These are phyloP conservation scores for Yponomeuta malinellus DNA, from an alignment of 2,888 invertebrate species.

Conservation along the genomic window DNA sequence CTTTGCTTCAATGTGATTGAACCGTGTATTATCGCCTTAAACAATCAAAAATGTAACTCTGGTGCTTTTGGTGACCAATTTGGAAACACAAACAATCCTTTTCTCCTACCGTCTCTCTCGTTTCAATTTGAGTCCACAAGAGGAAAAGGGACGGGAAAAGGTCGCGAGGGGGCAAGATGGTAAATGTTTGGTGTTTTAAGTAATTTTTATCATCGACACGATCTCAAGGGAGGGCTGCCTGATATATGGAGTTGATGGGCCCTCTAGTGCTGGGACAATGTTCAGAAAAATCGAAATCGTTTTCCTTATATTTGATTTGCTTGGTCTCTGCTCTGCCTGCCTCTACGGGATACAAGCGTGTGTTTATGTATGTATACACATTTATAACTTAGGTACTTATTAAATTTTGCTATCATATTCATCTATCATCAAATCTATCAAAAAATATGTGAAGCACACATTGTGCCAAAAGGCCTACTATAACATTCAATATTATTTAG, in stretches of 20 bases:
- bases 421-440: too few species aligned
- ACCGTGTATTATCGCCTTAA: slow-evolving; percentile 10
- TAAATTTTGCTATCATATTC: too few species aligned
- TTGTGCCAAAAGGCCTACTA: too few species aligned
- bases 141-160: slow-evolving; percentile 40
- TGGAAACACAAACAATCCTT: slow-evolving; percentile 23
- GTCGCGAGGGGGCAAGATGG: slow-evolving; percentile 53
- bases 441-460: too few species aligned
- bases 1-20: too few species aligned
- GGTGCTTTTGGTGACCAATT: neutral
- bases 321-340: too few species aligned
- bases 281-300: neutral
- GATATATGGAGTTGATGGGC: slow-evolving; percentile 65
- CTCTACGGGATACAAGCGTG: too few species aligned
- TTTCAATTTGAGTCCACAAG: slow-evolving; percentile 26
- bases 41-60: slow-evolving; percentile 23
- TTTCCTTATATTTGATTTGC: too few species aligned
- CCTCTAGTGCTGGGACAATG: slow-evolving; percentile 42
- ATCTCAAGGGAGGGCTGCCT: slow-evolving; percentile 62
- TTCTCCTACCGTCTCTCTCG: slow-evolving; percentile 27
- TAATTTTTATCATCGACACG: slow-evolving; percentile 74
- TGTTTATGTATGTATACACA: too few species aligned
- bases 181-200: slow-evolving; percentile 74
- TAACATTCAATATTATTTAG: too few species aligned
- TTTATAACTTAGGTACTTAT: too few species aligned